phyloP scores from a whole-genome alignment of 1,140 invertebrate genomes.

The Cylas formicarius region DNA sequence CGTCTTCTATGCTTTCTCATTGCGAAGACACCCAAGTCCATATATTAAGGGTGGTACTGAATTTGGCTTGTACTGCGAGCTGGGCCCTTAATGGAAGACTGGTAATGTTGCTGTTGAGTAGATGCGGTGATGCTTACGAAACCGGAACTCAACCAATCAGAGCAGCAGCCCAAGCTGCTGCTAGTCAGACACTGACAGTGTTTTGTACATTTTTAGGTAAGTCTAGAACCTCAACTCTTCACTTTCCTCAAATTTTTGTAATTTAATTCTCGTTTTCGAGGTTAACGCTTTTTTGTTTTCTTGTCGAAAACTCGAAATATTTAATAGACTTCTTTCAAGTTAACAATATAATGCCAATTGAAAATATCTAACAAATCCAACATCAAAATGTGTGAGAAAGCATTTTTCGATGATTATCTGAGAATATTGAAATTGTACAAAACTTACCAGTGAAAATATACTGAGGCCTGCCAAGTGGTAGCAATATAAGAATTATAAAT shows the following conservation, averaged over 20 bases:
- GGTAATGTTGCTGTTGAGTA: slow-evolving; percentile 67
- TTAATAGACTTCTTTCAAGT: too few species aligned
- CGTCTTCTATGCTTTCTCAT: slow-evolving; percentile 66
- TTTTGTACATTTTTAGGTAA: slow-evolving; percentile 73
- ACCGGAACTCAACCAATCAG: slow-evolving; percentile 67
- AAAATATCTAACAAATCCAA: too few species aligned
- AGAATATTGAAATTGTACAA: too few species aligned
- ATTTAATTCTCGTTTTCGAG: slow-evolving; percentile 3
- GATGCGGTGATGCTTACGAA: slow-evolving; percentile 68
- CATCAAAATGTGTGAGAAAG: too few species aligned
- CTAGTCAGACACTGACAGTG: slow-evolving; percentile 71
- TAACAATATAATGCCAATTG: too few species aligned
- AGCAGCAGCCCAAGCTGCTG: slow-evolving; percentile 74
- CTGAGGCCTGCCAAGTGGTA: too few species aligned
- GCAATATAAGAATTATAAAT: too few species aligned
- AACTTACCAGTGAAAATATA: too few species aligned
- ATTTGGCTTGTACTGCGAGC: slow-evolving; percentile 70
- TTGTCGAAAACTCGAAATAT: background rate
- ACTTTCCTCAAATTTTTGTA: background rate
- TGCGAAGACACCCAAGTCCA: slow-evolving; percentile 67
- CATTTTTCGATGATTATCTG: too few species aligned
- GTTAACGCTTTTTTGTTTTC: background rate
- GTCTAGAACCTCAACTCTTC: background rate
- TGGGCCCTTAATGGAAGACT: slow-evolving; percentile 77
- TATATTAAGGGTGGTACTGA: slow-evolving; percentile 65